These are phyloP conservation scores for Phymorhynchus buccinoides DNA, from an alignment of 1,140 invertebrate species.

Conservation along the genomic window DNA sequence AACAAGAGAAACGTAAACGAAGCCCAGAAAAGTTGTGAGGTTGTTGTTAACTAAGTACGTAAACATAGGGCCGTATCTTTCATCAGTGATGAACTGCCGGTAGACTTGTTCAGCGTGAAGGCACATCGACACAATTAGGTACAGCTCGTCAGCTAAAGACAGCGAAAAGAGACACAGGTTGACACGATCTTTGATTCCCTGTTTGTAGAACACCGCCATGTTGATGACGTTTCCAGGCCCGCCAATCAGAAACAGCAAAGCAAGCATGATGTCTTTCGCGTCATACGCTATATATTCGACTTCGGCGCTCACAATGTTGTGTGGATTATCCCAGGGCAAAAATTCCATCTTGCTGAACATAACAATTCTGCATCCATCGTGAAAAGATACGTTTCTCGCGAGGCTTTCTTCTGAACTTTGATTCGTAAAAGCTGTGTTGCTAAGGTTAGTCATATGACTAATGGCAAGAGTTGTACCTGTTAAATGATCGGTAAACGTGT, in stretches of 20 bases:
- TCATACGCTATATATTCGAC: background rate
- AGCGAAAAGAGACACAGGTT: conserved; percentile 26
- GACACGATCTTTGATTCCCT: conserved; percentile 18
- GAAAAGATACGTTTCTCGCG: background rate
- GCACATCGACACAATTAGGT: background rate
- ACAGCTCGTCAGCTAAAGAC: conserved; percentile 9
- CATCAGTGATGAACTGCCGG: background rate
- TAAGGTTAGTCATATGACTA: no score
- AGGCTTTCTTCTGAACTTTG: no score
- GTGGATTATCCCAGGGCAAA: background rate
- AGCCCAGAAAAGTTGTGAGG: background rate
- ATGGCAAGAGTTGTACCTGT: no score
- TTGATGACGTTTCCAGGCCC: conserved; percentile 12
- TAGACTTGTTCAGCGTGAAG: background rate
- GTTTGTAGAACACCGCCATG: conserved; percentile 31
- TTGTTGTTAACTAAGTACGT: background rate
- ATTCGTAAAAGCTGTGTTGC: no score
- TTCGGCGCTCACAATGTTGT: background rate
- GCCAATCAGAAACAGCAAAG: background rate
- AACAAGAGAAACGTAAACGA: background rate
- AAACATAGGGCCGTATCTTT: conserved; percentile 16
- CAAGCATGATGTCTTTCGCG: background rate
- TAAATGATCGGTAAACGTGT: no score
- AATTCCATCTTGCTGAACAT: background rate
- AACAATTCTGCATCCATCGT: background rate